Base-by-base conservation (phyloP, 2,113 vertebrate genomes). In the Xyrauchen texanus region DNA sequence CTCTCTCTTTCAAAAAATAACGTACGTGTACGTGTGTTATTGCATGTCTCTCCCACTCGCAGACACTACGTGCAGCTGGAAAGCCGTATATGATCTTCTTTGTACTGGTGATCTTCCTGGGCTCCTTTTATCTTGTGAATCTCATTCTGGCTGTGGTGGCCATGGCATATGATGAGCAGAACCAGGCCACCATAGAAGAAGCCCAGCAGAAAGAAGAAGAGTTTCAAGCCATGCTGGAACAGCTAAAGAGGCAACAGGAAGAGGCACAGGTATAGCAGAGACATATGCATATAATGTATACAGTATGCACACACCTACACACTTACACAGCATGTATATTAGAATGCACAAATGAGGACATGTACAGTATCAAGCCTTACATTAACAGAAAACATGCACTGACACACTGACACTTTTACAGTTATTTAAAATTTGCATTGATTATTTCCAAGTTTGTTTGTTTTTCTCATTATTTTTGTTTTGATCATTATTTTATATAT, bases 51-150 rank as follows among this genome's bases (percentile, higher is more conserved):
- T 71, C 7, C 45, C 34, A 60, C 45, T 62, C 78, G 12, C 87
- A 99, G 98, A 99, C 97, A 0, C 84, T 99, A 7, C 94, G 98
- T 46, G 97, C 95, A 78, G 95, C 97, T n/a, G 98, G 98, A 68
- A 99, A 99, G 76, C 97, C 97, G 75, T 99, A 99, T 77, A 99
- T 99, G 98, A 91, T 99, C 82, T 99, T 99, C 92, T 99, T 99
- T 70, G 97, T 99, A 86, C 79, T 99, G 88, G 98, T 99, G 0
- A 99, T 99, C 91, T 99, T 99, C 76, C 82, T 99, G 93, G 97
- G 97, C n/a, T 98, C 98, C 64, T 99, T 99, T 85, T 99, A 99
- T 76, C 88, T 99, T 62, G 97, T 99, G 4, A 99, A 99, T 82
- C 75, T 99, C 83, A 99, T 99, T 85, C 80, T 99, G 93, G 98